A percentile compares a stretch with the other conserved stretches of the same genome.
These are phyloP conservation scores for Furcifer pardalis DNA, from an alignment of 2,797 vertebrate genomes.

Conservation along the genomic window DNA sequence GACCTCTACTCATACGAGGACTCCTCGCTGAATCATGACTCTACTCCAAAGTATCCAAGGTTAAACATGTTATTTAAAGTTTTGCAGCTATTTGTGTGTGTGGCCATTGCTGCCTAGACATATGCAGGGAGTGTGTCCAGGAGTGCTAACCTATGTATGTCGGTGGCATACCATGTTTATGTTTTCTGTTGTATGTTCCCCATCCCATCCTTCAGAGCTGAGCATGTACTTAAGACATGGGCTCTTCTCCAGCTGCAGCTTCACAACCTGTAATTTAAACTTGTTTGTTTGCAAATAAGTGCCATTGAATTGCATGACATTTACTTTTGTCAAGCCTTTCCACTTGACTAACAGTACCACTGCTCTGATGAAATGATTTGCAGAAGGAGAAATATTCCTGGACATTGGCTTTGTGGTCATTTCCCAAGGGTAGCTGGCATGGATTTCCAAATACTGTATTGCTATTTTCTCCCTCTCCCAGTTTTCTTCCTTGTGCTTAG, in stretches of 20 bases:
- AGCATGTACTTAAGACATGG: neutral
- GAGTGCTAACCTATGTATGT: neutral
- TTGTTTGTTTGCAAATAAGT: neutral
- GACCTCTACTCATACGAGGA: no score
- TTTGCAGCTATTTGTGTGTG: no score
- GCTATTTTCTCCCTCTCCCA: neutral
- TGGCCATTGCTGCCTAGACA: no score
- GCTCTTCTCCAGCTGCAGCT: neutral
- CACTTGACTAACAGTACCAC: neutral
- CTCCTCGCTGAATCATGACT: no score
- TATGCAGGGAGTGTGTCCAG: neutral
- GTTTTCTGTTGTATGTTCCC: neutral
- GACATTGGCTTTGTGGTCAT: neutral
- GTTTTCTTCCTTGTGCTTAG: neutral
- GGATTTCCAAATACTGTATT: neutral
- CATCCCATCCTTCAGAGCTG: neutral
- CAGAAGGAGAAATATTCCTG: neutral
- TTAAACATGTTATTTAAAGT: neutral
- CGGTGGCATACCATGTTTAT: neutral
- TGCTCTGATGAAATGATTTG: neutral
- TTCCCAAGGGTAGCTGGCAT: neutral
- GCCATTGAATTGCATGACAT: neutral
- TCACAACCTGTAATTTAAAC: neutral
- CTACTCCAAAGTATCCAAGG: no score
- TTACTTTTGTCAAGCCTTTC: neutral